Conservation (phyloP, 1,140 invertebrate genomes). For the Calephelis nemesis region DNA sequence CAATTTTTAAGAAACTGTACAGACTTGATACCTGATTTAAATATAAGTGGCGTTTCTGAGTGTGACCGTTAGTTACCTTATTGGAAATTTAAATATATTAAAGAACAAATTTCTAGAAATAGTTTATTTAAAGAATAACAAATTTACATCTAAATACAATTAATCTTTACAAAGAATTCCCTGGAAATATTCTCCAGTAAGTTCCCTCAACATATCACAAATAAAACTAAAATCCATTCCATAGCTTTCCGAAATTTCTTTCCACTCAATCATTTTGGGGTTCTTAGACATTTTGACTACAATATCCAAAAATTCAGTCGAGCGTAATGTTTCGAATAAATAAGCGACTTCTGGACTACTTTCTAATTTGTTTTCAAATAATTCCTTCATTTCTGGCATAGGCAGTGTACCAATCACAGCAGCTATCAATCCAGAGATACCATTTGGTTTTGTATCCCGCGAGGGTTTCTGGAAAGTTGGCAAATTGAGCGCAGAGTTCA, state of each 20-base stretch:
- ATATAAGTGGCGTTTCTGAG: too few relatives aligned
- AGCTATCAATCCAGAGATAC: conserved; percentile 38
- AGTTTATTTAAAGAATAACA: neutral
- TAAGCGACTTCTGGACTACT: conserved; percentile 35
- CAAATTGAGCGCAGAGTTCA: conserved; percentile 38
- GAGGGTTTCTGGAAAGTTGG: conserved; percentile 34
- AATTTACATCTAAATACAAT: neutral
- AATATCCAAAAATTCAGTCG: conserved; percentile 41
- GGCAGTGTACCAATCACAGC: conserved; percentile 36
- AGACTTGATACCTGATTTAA: too few relatives aligned
- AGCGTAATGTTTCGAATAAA: conserved; percentile 37
- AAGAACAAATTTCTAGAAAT: neutral
- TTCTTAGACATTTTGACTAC: conserved; percentile 34
- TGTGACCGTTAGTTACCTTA: too few relatives aligned
- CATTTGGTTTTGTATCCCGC: conserved; percentile 21
- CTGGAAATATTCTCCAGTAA: conserved; percentile 36
- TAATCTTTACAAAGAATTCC: conserved; percentile 31
- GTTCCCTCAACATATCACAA: conserved; percentile 32
- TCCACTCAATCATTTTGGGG: conserved; percentile 38
- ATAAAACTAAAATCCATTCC: conserved; percentile 41
- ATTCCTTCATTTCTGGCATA: conserved; percentile 38
- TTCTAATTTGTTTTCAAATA: conserved; percentile 42
- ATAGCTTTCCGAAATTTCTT: conserved; percentile 34
- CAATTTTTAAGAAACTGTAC: too few relatives aligned
- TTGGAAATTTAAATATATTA: neutral